Conservation (phyloP, 2,113 vertebrate genomes). For the Brachyistius frenatus region DNA sequence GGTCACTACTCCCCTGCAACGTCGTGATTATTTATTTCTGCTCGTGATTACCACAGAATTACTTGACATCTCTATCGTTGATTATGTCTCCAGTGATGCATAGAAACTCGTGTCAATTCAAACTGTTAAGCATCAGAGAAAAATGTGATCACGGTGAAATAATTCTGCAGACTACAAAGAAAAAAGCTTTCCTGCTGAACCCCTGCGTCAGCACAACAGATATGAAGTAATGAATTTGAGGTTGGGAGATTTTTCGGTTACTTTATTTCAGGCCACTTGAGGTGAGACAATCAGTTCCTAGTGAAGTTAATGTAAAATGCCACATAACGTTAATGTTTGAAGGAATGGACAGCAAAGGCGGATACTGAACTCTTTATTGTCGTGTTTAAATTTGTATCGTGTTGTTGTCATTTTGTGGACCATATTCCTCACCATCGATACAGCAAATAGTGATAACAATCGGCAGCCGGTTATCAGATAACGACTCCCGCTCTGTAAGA, state of each 20-base stretch:
- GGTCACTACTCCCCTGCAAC: neutral
- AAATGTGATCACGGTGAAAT: neutral
- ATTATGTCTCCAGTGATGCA: neutral
- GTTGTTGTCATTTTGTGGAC: neutral
- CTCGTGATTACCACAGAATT: neutral
- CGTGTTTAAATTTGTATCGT: neutral
- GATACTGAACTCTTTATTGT: conserved; percentile 11
- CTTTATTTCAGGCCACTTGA: neutral
- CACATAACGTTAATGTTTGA: conserved; percentile 46
- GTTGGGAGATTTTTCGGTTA: neutral
- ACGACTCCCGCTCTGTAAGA: neutral
- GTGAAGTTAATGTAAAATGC: conserved; percentile 46
- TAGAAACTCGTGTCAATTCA: neutral
- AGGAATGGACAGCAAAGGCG: neutral
- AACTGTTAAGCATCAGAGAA: neutral
- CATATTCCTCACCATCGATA: conserved; percentile 1
- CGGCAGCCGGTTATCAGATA: neutral
- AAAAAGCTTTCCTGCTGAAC: neutral
- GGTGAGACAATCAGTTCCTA: neutral
- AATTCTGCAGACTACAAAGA: neutral
- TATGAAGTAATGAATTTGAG: neutral
- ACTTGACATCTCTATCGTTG: neutral
- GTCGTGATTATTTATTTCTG: neutral
- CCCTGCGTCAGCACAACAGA: neutral
- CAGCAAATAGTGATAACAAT: neutral